A percentile compares a stretch with the other conserved stretches of the same genome.
Conservation (phyloP, 2,888 invertebrate species). For the Phortica magna region DNA sequence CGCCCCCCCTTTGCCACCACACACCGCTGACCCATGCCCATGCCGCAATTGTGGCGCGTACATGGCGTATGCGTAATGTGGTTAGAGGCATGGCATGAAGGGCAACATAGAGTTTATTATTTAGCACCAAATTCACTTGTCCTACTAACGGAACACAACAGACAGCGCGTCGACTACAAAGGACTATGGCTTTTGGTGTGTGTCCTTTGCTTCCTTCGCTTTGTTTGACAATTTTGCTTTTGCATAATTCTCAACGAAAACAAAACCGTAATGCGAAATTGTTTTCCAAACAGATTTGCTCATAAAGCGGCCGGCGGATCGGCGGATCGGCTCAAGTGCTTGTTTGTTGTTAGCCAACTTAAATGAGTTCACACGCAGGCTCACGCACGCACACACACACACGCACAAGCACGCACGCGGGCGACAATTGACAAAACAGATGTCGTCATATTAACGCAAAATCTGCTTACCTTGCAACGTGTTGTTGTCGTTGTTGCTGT, state of each 20-base stretch:
- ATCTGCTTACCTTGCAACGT: conserved; percentile 64
- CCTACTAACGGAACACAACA: conserved; percentile 10
- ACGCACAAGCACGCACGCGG: too few relatives aligned
- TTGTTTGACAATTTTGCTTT: not conserved
- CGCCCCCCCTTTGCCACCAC: too few relatives aligned
- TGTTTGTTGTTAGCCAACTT: conserved; percentile 33
- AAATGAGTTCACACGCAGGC: conserved; percentile 48
- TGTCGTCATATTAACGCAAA: conserved; percentile 70
- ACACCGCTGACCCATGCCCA: too few relatives aligned
- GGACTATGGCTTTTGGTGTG: too few relatives aligned
- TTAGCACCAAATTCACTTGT: conserved; percentile 46
- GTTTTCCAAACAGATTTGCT: not conserved
- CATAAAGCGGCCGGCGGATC: conserved; percentile 18
- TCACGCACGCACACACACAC: conserved; percentile 8
- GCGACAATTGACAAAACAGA: conserved; percentile 56
- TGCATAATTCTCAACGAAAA: conserved; percentile 8
- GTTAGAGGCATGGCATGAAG: too few relatives aligned
- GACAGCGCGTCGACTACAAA: not conserved
- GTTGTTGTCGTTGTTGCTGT: conserved; percentile 28
- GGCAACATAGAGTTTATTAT: conserved; percentile 14
- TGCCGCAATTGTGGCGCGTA: not conserved
- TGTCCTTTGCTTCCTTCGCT: not conserved
- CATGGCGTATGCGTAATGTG: conserved; percentile 5
- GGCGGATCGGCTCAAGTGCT: conserved; percentile 25
- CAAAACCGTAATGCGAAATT: not conserved